Percentiles rank a stretch among this genome's conserved stretches.
Evolutionary conservation across 1,140 invertebrate species (phyloP).

Genomic region (Penaeus japonicus): DNA sequence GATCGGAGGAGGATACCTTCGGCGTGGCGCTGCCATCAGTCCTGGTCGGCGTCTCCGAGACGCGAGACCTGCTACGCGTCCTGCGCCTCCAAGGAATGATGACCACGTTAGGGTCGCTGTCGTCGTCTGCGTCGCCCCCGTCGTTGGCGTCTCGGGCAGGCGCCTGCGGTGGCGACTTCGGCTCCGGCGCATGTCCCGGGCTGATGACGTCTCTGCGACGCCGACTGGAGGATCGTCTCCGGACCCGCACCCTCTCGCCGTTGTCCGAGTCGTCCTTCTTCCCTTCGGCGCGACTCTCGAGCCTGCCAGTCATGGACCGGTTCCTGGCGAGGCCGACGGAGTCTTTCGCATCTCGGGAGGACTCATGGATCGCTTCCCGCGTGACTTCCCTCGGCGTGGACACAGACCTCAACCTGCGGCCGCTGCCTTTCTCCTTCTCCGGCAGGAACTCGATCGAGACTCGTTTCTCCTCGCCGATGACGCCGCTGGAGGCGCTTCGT

Average conservation of each 20-base stretch:
- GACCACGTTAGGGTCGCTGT: background rate
- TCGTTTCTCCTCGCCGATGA: background rate
- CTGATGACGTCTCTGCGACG: too few species aligned
- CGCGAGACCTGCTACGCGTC: slow-evolving; percentile 3
- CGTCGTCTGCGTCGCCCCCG: background rate
- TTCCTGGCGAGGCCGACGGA: too few species aligned
- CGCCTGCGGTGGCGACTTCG: background rate
- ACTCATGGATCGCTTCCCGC: background rate
- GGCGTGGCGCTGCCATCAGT: slow-evolving; percentile 8
- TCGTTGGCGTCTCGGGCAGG: background rate
- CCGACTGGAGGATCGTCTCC: slow-evolving; percentile 2
- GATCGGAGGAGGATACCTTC: background rate
- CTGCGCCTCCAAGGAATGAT: background rate
- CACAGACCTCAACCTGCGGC: slow-evolving; percentile 22
- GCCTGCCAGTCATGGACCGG: too few species aligned
- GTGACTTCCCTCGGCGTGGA: slow-evolving; percentile 31
- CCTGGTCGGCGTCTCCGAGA: background rate
- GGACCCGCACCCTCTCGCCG: background rate
- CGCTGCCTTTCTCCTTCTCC: background rate
- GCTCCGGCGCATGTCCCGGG: background rate
- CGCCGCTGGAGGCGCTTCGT: background rate
- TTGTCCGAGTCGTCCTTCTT: background rate
- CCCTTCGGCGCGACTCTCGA: background rate
- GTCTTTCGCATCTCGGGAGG: too few species aligned
- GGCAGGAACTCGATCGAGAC: slow-evolving; percentile 33